A percentile compares a stretch with the other conserved stretches of the same genome.
These are phyloP conservation scores for Drosophila yooni DNA, from an alignment of 2,888 invertebrate genomes.

Conservation along the genomic window DNA sequence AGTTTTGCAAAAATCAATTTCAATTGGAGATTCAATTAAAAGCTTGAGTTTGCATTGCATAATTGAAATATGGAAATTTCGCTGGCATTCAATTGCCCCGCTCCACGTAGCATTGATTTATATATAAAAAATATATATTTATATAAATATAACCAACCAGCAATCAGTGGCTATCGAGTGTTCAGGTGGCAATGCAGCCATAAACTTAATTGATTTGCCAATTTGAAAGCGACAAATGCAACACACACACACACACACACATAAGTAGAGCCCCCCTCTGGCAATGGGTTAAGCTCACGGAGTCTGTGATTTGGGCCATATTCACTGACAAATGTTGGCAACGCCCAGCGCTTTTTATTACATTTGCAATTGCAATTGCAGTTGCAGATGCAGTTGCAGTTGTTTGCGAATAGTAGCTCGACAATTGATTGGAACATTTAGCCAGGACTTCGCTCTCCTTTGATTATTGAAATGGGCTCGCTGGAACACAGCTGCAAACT, in stretches of 20 bases:
- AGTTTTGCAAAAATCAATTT: slow-evolving; percentile 35
- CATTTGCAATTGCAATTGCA: slow-evolving; percentile 39
- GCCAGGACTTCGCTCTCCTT: slow-evolving; percentile 63
- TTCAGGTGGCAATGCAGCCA: slow-evolving; percentile 71
- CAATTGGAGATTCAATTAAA: slow-evolving; percentile 51
- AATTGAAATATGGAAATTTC: slow-evolving; percentile 73
- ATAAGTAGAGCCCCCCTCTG: slow-evolving; percentile 16
- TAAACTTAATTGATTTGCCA: slow-evolving; percentile 79
- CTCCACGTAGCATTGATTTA: slow-evolving; percentile 56
- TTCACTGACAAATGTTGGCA: slow-evolving; percentile 66
- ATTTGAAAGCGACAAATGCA: slow-evolving; percentile 54
- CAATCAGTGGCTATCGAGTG: slow-evolving; percentile 37
- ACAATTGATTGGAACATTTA: slow-evolving; percentile 36
- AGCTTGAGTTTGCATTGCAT: slow-evolving; percentile 50
- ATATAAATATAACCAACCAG: slow-evolving; percentile 16
- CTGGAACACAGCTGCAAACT: slow-evolving; percentile 69
- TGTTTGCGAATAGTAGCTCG: slow-evolving; percentile 5
- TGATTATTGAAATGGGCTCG: slow-evolving; percentile 68
- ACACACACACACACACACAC: background rate
- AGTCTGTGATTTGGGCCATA: slow-evolving; percentile 2
- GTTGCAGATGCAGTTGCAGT: background rate
- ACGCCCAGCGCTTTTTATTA: slow-evolving; percentile 54
- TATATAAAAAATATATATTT: too few relatives aligned
- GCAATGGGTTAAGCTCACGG: slow-evolving; percentile 50
- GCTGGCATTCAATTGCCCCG: slow-evolving; percentile 59